Evolutionary conservation across 37 sponge, comb jelly and placozoan genomes (phyloP).

Genomic region (Hexactinellida sp.): DNA sequence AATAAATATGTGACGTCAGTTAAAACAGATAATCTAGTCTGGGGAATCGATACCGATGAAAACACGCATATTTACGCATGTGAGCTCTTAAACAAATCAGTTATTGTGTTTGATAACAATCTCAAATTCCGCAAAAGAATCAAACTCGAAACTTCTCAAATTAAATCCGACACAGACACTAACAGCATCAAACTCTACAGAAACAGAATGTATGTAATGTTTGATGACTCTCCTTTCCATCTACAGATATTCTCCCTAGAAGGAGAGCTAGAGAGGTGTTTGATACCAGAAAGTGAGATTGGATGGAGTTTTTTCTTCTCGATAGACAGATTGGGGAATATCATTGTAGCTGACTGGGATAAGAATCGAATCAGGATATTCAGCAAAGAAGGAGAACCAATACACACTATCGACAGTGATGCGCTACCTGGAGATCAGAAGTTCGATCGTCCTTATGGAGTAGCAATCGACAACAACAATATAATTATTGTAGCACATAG

Average conservation of each 20-base stretch:
- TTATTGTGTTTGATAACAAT: constrained; percentile 1
- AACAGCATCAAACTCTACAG: not conserved
- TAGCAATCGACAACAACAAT: not conserved
- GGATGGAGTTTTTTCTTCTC: not conserved
- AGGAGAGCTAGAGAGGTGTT: not conserved
- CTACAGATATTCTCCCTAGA: constrained; percentile 11
- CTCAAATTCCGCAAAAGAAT: constrained; percentile 13
- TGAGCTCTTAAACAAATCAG: not conserved
- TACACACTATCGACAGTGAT: not conserved
- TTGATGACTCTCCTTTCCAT: not conserved
- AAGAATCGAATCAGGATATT: not conserved
- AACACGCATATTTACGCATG: not conserved
- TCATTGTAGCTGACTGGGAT: not conserved
- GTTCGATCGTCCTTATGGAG: not conserved
- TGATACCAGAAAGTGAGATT: not conserved
- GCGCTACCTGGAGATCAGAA: not conserved
- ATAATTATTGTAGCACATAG: not conserved
- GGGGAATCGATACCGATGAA: not conserved
- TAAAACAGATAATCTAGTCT: not conserved
- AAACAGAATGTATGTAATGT: not conserved
- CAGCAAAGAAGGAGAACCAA: not conserved
- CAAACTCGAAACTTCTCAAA: not conserved
- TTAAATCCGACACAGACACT: not conserved
- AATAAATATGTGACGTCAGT: not conserved
- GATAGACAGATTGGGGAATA: not conserved